These are phyloP conservation scores for Lipotes vexillifer DNA, from an alignment of 2,113 vertebrate genomes.

Conservation along the genomic window DNA sequence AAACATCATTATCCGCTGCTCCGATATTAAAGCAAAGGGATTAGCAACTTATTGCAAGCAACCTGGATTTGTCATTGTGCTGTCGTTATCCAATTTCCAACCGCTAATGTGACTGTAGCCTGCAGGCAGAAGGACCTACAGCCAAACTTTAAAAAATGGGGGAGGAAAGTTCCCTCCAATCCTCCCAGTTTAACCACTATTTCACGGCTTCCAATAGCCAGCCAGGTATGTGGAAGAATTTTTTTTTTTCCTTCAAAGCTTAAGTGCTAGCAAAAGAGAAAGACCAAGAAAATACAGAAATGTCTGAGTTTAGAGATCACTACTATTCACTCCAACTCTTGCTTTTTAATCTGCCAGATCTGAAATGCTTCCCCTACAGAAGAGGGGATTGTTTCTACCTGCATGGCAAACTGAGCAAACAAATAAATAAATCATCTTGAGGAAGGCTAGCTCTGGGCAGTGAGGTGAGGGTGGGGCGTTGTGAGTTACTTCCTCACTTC, in stretches of 20 bases:
- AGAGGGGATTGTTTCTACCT: neutral
- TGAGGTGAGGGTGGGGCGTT: fast-evolving
- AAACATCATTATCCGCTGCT: conserved; percentile 94
- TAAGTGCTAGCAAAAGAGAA: neutral
- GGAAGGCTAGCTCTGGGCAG: neutral
- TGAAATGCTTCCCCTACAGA: neutral
- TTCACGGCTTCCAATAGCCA: conserved; percentile 16
- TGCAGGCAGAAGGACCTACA: conserved; percentile 84
- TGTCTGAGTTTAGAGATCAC: neutral
- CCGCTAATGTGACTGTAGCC: conserved; percentile 90
- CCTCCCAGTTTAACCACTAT: conserved; percentile 68
- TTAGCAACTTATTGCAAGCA: conserved; percentile 99
- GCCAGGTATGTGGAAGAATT: conserved; percentile 70
- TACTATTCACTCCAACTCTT: neutral
- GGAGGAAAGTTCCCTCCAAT: conserved; percentile 19
- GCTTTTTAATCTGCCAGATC: neutral
- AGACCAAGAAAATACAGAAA: neutral
- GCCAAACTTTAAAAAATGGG: conserved; percentile 77
- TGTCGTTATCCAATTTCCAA: conserved; percentile 99
- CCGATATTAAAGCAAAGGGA: conserved; percentile 99
- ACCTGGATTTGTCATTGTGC: conserved; percentile 99
- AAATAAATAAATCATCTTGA: neutral
- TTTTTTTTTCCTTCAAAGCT: neutral
- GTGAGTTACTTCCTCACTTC: neutral
- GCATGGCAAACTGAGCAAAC: neutral